These are phyloP conservation scores for Lasioglossum malachurum DNA, from an alignment of 2,888 invertebrate species.

Conservation along the genomic window DNA sequence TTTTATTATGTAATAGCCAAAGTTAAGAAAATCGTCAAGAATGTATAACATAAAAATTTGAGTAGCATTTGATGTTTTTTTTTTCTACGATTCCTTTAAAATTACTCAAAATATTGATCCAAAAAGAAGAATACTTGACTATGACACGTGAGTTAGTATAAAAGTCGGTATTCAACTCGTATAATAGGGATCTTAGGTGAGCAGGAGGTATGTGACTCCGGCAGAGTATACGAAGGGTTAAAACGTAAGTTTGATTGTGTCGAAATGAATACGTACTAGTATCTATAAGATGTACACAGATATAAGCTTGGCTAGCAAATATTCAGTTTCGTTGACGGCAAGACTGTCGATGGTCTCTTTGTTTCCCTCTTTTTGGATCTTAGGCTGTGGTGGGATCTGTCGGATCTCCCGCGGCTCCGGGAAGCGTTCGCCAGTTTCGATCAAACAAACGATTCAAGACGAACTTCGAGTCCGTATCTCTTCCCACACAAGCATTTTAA, in stretches of 20 bases:
- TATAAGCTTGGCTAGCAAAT: background rate
- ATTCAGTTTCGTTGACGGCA: background rate
- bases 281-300: background rate
- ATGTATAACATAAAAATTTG: background rate
- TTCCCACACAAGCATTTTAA: background rate
- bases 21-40: background rate
- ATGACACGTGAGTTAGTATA: background rate
- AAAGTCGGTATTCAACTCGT: background rate
- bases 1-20: too few species aligned
- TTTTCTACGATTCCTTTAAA: too few species aligned
- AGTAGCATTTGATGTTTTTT: background rate
- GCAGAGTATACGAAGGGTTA: background rate
- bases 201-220: too few species aligned
- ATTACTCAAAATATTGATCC: background rate
- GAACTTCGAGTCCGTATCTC: background rate
- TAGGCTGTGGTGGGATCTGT: background rate
- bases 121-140: background rate
- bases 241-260: background rate
- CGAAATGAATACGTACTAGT: background rate
- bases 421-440: slow-evolving; percentile 1
- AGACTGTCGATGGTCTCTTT: background rate
- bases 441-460: background rate
- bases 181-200: too few species aligned
- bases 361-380: slow-evolving; percentile 27
- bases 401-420: background rate